Percentiles rank a stretch among this genome's conserved stretches.
These are phyloP conservation scores for Montipora capitata DNA, from an alignment of 92 coral and sea anemone species.

Conservation along the genomic window DNA sequence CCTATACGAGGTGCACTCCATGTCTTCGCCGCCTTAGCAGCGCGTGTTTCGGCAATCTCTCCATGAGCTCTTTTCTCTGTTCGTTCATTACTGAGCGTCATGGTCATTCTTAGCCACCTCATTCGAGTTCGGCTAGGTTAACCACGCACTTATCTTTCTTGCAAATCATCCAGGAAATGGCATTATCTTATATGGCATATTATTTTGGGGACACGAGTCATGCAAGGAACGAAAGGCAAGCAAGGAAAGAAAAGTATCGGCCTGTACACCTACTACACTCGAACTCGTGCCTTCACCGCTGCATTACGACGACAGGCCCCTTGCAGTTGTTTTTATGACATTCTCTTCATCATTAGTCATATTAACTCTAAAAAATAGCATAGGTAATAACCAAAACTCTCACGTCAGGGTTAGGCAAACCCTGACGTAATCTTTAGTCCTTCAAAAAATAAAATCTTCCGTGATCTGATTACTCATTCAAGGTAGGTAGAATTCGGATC, in stretches of 20 bases:
- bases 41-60: no score
- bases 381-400: neutral
- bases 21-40: no score
- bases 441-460: neutral
- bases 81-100: no score
- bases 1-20: no score
- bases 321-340: neutral
- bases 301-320: neutral
- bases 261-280: neutral
- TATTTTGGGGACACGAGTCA: no score
- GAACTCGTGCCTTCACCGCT: neutral
- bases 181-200: no score
- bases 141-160: no score
- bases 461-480: neutral
- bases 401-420: neutral
- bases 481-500: neutral
- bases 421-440: neutral
- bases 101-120: no score
- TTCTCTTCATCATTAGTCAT: constrained; percentile 4
- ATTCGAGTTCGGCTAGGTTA: no score
- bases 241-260: neutral
- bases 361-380: neutral
- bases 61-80: no score
- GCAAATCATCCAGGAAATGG: no score
- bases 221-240: neutral